Evolutionary conservation across 2,888 invertebrate species (phyloP), one percentile per base, ranked within the genome.

Genomic region (Erebia ligea): DNA sequence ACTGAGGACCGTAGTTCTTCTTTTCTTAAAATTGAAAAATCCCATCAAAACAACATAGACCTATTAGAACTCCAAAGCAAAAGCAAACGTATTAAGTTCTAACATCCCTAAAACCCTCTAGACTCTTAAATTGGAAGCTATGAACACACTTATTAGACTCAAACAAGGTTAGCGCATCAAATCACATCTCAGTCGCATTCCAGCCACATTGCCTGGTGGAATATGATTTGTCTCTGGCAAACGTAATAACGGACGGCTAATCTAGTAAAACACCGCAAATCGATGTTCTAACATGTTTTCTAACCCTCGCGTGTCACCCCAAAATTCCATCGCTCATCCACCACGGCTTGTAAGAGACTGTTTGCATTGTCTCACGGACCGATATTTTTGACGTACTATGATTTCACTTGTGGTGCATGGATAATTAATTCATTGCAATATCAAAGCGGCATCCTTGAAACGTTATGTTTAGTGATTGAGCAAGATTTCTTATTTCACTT

Each of bases 301-400:
- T 75, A 79, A 79, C 79, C 82, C 79, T 76, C 77, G 73, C 76
- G 71, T 73, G 73, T 64, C 76, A 73, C 76, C 76, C 75, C 74
- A 74, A 76, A 78, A 81, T 83, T 78, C 83, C 84, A 80, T 82
- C 84, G 79, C 76, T 82, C 84, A 82, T 80, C 79, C 83, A 77
- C 80, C 80, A 56, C 54, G 70, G 57, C 67, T 72, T 58, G 48
- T 19, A 56, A 57, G 40, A 56, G 21, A 48, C 45, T n/a, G 68
- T 65, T 61, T 17, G 21, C 68, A 67, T 72, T 58, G 65, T 42
- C n/a, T n/a, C 42, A 25, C 13, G 1, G n/a, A 15, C 17, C 69
- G 61, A 13, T 52, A 63, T 66, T 69, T 69, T 48, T 45, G 21
- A 66, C 57, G 66, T 15, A 9, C 40, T 10, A 9, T 45, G 45